Conservation (phyloP, 2,113 vertebrate species). For the Onychorhynchus coronatus region DNA sequence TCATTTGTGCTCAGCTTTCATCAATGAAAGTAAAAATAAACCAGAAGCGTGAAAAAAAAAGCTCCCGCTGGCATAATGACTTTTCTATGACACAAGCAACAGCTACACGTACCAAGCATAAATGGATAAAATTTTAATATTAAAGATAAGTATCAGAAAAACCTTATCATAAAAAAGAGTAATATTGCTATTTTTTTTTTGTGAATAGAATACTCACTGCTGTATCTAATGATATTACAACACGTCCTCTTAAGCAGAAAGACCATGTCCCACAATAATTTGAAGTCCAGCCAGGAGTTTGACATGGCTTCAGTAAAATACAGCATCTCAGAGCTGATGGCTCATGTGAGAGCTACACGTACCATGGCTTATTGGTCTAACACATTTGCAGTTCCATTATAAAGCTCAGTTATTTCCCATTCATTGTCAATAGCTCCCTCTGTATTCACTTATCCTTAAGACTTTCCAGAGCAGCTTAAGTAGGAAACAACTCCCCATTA, state of each 20-base stretch:
- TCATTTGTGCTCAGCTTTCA: not conserved
- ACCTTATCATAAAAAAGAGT: not conserved
- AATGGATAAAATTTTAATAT: not conserved
- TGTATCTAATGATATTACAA: not conserved
- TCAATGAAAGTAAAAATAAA: not conserved
- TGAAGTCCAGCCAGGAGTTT: not conserved
- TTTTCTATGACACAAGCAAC: not conserved
- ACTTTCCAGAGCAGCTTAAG: not conserved
- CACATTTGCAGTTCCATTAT: not conserved
- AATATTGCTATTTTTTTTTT: not conserved
- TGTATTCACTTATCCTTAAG: not conserved
- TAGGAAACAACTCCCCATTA: not conserved
- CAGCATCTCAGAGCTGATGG: not conserved
- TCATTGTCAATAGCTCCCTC: not conserved
- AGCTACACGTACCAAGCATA: not conserved
- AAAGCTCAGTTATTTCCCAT: not conserved
- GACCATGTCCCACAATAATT: not conserved
- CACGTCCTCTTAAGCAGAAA: not conserved
- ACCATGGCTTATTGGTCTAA: not conserved
- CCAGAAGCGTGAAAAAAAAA: not conserved
- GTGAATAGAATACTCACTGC: not conserved
- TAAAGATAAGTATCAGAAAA: not conserved
- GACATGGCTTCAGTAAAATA: not conserved
- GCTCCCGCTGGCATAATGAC: not conserved
- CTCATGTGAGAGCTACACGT: not conserved